These are phyloP conservation scores for Percopsis transmontana DNA, from an alignment of 2,113 vertebrate species.

Conservation along the genomic window DNA sequence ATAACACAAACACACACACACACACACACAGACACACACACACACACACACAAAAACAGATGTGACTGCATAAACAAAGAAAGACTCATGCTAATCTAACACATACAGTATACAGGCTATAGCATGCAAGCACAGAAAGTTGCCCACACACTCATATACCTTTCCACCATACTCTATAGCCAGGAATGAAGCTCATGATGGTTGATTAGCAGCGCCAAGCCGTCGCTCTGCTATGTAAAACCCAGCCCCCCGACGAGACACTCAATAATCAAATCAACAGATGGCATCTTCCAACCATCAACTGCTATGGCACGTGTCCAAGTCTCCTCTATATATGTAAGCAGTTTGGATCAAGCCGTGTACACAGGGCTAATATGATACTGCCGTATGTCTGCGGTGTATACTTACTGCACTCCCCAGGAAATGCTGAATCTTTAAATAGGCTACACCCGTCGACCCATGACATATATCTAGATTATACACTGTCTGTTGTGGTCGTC, in stretches of 20 bases:
- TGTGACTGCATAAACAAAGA: neutral
- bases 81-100: slow-evolving; percentile 41
- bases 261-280: slow-evolving; percentile 71
- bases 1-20: slow-evolving; percentile 34
- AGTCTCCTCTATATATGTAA: slow-evolving; percentile 21
- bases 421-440: slow-evolving; percentile 44
- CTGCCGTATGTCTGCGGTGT: slow-evolving; percentile 23
- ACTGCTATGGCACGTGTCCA: slow-evolving; percentile 70
- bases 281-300: slow-evolving; percentile 79
- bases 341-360: slow-evolving; percentile 38
- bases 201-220: slow-evolving; percentile 78
- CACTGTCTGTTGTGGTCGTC: neutral
- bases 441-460: slow-evolving; percentile 20
- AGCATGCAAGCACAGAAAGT: neutral
- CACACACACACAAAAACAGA: slow-evolving; percentile 11
- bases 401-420: slow-evolving; percentile 16
- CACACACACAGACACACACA: neutral
- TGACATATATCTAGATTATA: neutral
- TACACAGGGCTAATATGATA: slow-evolving; percentile 36
- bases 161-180: slow-evolving; percentile 48
- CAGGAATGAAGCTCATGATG: slow-evolving; percentile 72
- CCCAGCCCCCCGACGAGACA: slow-evolving; percentile 54
- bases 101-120: neutral
- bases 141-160: slow-evolving; percentile 17
- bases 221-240: slow-evolving; percentile 28